These are phyloP conservation scores for Cephalopholis sonnerati DNA, from an alignment of 2,113 vertebrate species.

Conservation along the genomic window DNA sequence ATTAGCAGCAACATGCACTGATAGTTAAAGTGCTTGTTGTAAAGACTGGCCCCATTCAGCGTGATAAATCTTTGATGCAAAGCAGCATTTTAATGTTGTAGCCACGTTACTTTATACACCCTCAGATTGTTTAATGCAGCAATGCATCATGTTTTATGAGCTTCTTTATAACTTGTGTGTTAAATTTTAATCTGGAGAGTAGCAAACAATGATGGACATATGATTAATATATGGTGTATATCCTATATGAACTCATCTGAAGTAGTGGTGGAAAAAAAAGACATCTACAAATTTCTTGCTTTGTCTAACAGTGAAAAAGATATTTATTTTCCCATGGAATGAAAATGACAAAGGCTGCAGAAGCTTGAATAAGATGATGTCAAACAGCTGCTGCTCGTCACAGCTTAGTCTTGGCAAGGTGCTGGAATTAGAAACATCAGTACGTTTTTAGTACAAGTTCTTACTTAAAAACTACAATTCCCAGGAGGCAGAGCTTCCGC, in stretches of 20 bases:
- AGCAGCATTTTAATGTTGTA: slow-evolving; percentile 34
- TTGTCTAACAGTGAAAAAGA: not conserved
- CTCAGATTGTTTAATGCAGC: slow-evolving; percentile 20
- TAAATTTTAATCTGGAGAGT: slow-evolving; percentile 20
- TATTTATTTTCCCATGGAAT: not conserved
- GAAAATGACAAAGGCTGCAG: not conserved
- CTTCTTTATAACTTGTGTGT: slow-evolving; percentile 21
- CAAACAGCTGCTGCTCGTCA: too few relatives aligned
- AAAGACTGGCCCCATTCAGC: not conserved
- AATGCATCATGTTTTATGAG: slow-evolving; percentile 37
- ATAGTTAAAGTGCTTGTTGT: not conserved
- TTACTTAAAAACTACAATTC: too few relatives aligned
- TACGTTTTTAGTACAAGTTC: too few relatives aligned
- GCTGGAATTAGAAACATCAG: too few relatives aligned
- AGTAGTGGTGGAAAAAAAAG: not conserved
- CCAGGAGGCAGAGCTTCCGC: too few relatives aligned
- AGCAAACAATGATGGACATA: not conserved
- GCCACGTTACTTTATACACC: slow-evolving; percentile 34
- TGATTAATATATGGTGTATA: not conserved
- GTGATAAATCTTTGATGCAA: slow-evolving; percentile 35
- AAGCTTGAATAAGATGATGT: not conserved
- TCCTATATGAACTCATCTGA: not conserved
- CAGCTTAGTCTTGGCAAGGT: too few relatives aligned
- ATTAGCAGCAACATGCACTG: not conserved
- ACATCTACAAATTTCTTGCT: not conserved